phyloP scores from a whole-genome alignment of 2,888 invertebrate species.

The Gisinianus flammeolus region DNA sequence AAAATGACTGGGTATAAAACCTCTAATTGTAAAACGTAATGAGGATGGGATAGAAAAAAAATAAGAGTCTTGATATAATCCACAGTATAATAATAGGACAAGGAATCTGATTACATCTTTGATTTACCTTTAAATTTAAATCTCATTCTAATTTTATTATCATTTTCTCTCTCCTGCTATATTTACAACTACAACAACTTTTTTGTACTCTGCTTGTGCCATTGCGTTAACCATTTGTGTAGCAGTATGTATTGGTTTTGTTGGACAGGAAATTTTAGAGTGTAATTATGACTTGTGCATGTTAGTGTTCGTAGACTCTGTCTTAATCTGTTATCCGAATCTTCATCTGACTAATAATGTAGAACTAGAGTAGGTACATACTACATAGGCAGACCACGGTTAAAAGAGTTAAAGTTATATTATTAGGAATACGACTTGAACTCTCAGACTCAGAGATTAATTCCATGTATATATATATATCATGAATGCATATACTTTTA shows the following conservation, averaged over 20 bases:
- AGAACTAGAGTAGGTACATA: background rate
- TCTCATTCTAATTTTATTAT: too few species aligned
- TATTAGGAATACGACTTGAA: too few species aligned
- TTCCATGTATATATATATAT: too few species aligned
- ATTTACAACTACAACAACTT: too few species aligned
- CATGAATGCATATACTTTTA: too few species aligned
- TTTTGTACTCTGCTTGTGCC: background rate
- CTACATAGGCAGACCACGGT: background rate
- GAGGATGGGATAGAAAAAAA: background rate
- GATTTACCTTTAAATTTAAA: background rate
- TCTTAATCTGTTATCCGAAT: too few species aligned
- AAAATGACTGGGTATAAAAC: background rate
- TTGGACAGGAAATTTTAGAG: too few species aligned
- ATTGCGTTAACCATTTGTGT: too few species aligned
- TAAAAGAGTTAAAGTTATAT: background rate
- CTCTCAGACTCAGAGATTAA: too few species aligned
- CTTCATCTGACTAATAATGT: too few species aligned
- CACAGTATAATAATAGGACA: slow-evolving; percentile 15
- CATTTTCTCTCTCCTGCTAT: background rate
- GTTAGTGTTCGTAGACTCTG: too few species aligned
- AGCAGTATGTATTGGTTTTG: too few species aligned
- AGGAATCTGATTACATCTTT: slow-evolving; percentile 16
- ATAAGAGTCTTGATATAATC: background rate
- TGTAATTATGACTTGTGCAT: background rate
- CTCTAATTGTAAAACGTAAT: background rate